A percentile compares a stretch with the other conserved stretches of the same genome.
Conservation (phyloP, 1,140 invertebrate species). For the Eumeta japonica region DNA sequence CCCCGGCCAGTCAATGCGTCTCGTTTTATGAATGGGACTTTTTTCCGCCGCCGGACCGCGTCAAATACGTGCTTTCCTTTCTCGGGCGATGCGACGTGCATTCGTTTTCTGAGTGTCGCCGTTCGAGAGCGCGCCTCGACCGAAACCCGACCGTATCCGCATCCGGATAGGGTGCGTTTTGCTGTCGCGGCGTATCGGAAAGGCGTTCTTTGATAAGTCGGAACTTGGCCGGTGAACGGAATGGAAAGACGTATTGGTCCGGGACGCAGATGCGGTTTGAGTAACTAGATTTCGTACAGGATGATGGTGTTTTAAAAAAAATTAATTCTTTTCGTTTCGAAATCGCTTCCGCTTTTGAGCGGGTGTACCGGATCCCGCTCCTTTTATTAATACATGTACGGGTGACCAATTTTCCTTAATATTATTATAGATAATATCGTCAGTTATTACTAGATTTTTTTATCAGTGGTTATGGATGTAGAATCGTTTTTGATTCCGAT, state of each 20-base stretch:
- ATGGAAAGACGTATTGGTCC: conserved; percentile 30
- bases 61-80: conserved; percentile 56
- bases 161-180: conserved; percentile 12
- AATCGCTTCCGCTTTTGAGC: too few species aligned
- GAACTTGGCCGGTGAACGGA: conserved; percentile 15
- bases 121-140: too few species aligned
- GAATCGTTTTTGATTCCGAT: too few species aligned
- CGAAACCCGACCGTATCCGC: too few species aligned
- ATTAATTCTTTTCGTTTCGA: too few species aligned
- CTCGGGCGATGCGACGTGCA: conserved; percentile 39
- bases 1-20: conserved; percentile 51
- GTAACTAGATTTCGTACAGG: conserved; percentile 37
- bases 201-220: conserved; percentile 3
- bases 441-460: too few species aligned
- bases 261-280: conserved; percentile 34
- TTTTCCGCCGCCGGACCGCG: conserved; percentile 44
- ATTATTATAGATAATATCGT: too few species aligned
- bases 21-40: conserved; percentile 57
- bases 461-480: too few species aligned
- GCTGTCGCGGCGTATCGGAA: neutral
- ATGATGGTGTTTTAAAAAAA: too few species aligned
- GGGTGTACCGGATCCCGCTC: too few species aligned
- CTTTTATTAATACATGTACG: too few species aligned
- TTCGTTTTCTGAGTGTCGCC: conserved; percentile 53
- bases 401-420: too few species aligned